Evolutionary conservation across 2,888 invertebrate species (phyloP), one percentile per base, ranked within the genome.

Genomic region (Leptopilina drosophilae): DNA sequence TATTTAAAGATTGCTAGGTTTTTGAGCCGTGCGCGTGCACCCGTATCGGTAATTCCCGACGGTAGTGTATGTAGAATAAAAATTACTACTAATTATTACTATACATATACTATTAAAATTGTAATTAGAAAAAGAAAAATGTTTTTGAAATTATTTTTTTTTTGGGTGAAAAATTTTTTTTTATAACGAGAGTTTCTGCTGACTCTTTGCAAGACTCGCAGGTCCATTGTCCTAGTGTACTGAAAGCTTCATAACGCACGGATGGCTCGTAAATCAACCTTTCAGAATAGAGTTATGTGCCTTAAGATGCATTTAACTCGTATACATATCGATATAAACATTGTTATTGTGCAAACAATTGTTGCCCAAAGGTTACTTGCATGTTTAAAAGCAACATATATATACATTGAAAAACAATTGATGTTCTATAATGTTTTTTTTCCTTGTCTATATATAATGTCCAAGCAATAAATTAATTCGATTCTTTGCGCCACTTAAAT

Each of bases 241-340:
- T 53, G 73, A 73, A 73, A 73, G 73, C 73, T 56, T 73, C 73
- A 73, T 73, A 73, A 73, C 73, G 73, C 73, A 73, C 56, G 40
- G 56, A 56, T 33, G n/a, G 56, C 33, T 73, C 73, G 56, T 73
- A 73, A 73, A 73, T 73, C 73, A 73, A 11, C 40, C 73, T 73
- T 59, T 73, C 73, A 59, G 56, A 73, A 73, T 73, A 33, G 73
- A 73, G 73, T 56, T 73, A 73, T 73, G 56, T 73, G 56, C 56
- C 73, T 73, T 40, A 33, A 7, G 73, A 73, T 62, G 40, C 53
- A 40, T 56, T n/a, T 56, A 33, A 11, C 56, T 73, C 56, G 15
- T 73, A 73, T 59, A 56, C 40, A 73, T 73, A 73, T 56, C 73
- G 73, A 73, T 33, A 26, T 26, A 73, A 73, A 73, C 40, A 73